Evolutionary conservation across 1,140 invertebrate species (phyloP), one percentile per base, ranked within the genome.

Genomic region (Drosophila baimaii): DNA sequence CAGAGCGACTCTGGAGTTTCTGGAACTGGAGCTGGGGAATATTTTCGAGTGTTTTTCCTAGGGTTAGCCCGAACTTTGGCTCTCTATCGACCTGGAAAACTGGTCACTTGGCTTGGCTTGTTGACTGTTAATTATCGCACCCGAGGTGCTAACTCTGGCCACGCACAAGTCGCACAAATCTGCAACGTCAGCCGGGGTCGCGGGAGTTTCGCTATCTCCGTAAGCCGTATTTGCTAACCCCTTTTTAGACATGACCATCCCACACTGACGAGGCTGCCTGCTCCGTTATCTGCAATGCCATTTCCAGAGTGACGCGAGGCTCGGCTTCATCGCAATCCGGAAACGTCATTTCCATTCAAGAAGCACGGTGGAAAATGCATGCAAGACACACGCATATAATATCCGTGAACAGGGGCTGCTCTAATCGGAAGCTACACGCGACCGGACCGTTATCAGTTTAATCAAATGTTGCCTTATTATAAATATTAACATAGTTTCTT

Each of bases 91-190:
- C 15, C 25, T 15, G 49, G 29, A 52, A 52, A 33, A 52, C 49
- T 35, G 49, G 49, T 21, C 19, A 23, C 49, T 33, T 31, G 25
- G 25, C 12, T 43, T 19, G 39, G 19, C 39, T 49, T 54, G 46
- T 41, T 63, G 59, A 63, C 55, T 72, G 69, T 33, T 74, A 82
- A 78, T 82, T 82, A 74, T 82, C 79, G 33, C 79, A 82, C 80
- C 39, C 59, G n/a, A 77, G 62, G 79, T 82, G 80, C 46, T 72
- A 81, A 81, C 44, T 61, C 9, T 37, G 39, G 39, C 39, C 64
- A 70, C 64, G 68, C 68, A 69, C 64, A 68, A 33, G 35, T 19
- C 19, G 41, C 19, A 19, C 13, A 19, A 54, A 33, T 35, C 41
- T 47, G 49, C 41, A 61, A 29, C 61, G 61, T 71, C 61, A 76